Percentiles rank a stretch among this genome's conserved stretches.
phyloP scores from a whole-genome alignment of 2,888 invertebrate genomes.

The Thymelicus acteon region DNA sequence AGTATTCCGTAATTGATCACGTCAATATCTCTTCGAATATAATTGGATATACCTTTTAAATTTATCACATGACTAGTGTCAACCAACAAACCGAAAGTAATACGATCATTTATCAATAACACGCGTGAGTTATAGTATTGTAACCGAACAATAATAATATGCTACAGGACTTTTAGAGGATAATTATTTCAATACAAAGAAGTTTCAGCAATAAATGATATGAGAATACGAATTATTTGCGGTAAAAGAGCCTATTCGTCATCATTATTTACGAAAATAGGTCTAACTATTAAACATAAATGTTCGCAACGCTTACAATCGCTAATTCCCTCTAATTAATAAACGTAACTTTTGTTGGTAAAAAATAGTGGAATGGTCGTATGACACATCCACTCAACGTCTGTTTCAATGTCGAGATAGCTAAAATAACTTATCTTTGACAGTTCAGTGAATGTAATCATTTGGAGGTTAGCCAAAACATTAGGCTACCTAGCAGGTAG shows the following conservation, averaged over 20 bases:
- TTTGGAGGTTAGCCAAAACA: conserved; percentile 70
- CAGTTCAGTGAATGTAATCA: conserved; percentile 81
- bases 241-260: neutral
- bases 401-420: conserved; percentile 76
- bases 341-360: conserved; percentile 2
- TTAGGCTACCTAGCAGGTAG: conserved; percentile 79
- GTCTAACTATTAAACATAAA: neutral
- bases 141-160: conserved; percentile 13
- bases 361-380: conserved; percentile 23
- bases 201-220: neutral
- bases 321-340: neutral
- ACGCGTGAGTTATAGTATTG: conserved; percentile 7
- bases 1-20: conserved; percentile 13
- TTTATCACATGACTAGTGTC: conserved; percentile 25
- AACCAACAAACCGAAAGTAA: conserved; percentile 24
- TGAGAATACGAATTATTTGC: conserved; percentile 1
- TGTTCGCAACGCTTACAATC: neutral
- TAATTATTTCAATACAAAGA: conserved; percentile 3
- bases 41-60: conserved; percentile 26
- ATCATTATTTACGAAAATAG: neutral
- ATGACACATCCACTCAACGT: conserved; percentile 46
- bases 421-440: conserved; percentile 84
- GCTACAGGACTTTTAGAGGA: neutral
- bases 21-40: conserved; percentile 15
- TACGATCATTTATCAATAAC: conserved; percentile 18